Percentiles rank a stretch among this genome's conserved stretches.
Conservation (phyloP, 1,140 invertebrate species). For the Yoshiicerus persimilis region DNA sequence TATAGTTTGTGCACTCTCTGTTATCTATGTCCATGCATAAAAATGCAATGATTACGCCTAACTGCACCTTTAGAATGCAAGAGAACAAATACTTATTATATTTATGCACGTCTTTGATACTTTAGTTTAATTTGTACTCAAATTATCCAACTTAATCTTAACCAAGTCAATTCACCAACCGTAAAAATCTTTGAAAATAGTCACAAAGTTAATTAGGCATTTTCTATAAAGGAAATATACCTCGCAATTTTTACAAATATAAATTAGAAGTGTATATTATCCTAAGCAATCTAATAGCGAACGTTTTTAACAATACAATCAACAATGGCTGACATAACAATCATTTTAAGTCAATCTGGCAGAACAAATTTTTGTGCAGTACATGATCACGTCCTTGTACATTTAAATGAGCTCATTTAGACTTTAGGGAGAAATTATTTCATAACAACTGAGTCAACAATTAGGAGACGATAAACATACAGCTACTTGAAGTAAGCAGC, state of each 20-base stretch:
- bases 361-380: not conserved
- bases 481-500: not conserved
- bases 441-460: conserved; percentile 1
- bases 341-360: not conserved
- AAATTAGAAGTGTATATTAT: not conserved
- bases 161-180: not conserved
- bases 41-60: not conserved
- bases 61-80: not conserved
- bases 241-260: not conserved
- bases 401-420: not conserved
- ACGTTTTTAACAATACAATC: not conserved
- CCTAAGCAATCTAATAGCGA: not conserved
- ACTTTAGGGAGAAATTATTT: not conserved
- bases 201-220: not conserved
- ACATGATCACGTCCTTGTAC: not conserved
- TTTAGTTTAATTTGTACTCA: not conserved
- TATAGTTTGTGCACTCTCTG: not conserved
- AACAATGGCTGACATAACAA: not conserved
- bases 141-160: not conserved
- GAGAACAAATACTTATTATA: not conserved
- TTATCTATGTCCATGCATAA: not conserved
- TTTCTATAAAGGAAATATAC: not conserved
- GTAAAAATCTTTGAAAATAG: not conserved
- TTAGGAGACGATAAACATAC: not conserved
- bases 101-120: not conserved